Base-by-base conservation (phyloP, 2,888 invertebrate genomes). In the Ypsolopha sequella region DNA sequence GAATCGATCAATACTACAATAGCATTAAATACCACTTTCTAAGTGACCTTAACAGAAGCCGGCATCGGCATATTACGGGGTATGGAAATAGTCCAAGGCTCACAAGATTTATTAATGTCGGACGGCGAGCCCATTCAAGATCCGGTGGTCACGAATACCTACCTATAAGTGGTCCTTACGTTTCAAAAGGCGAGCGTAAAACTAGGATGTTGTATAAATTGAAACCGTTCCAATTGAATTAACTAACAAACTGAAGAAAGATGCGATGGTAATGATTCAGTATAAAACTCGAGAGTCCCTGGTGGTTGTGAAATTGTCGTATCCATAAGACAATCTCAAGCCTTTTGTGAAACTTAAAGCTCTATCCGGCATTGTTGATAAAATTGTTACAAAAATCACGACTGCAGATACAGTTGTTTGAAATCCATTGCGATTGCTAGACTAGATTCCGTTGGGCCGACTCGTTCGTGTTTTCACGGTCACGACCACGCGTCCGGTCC, bases 61-160 rank as follows among this genome's bases (percentile, higher is more conserved):
- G 53, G 53, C 59, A 63, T 64, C 58, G 53, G 53, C 59, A 63
- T 64, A 74, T 73, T 77, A 77, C 41, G 4, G 68, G 73, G 72
- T 65, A 66, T 80, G 67, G 68, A 80, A 73, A 80, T 81, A 77
- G 82, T 71, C 77, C 84, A 85, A 84, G 84, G 84, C 72, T 74
- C 70, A 65, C 74, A 61, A 67, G 50, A 50, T 43, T 43, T n/a
- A 39, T 44, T 50, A 13, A 39, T 34, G 50, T 10, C 44, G 34
- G 48, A 41, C 70, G 61, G 64, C 65, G 76, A 68, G 75, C 78
- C 76, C 80, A 78, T 75, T 79, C 73, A 60, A 75, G 74, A 80
- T 80, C 79, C 74, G 76, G 71, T 64, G 73, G 80, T 85, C 85
- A 85, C 85, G 82, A 81, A 47, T 35, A 51, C 34, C 41, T 33